phyloP scores from a whole-genome alignment of 2,113 vertebrate genomes.

The Ophiodon elongatus region DNA sequence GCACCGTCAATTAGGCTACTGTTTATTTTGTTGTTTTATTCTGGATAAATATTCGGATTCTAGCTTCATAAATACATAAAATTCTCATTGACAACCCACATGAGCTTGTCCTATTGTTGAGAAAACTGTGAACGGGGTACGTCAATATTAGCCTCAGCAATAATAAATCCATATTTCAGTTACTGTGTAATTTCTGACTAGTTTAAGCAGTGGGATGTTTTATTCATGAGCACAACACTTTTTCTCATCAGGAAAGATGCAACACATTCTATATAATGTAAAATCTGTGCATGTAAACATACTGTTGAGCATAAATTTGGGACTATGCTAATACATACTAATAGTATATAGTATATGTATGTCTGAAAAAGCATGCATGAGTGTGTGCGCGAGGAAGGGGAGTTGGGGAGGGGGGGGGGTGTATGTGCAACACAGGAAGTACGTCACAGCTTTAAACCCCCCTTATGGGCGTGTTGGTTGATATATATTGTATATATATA shows the following conservation, averaged over 20 bases:
- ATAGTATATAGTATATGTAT: too few relatives aligned
- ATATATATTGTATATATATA: too few relatives aligned
- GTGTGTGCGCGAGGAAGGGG: too few relatives aligned
- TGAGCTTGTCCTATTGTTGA: constrained; percentile 9
- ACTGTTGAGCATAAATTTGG: background rate
- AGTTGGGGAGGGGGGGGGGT: too few relatives aligned
- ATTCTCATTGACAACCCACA: constrained; percentile 23
- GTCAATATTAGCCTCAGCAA: constrained; percentile 1
- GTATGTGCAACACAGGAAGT: too few relatives aligned
- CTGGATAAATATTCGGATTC: constrained; percentile 8
- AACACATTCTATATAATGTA: background rate
- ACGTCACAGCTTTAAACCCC: too few relatives aligned
- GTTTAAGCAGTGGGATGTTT: background rate
- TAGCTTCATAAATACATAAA: background rate
- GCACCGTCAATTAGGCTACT: background rate
- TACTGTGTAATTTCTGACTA: constrained; percentile 5
- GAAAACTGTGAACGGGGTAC: constrained; percentile 1
- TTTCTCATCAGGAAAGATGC: constrained; percentile 5
- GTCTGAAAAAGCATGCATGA: too few relatives aligned
- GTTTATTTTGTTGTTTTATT: background rate
- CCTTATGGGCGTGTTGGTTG: too few relatives aligned
- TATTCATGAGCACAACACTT: background rate
- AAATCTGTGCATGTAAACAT: background rate
- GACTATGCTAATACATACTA: too few relatives aligned
- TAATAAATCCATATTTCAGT: constrained; percentile 18